Percentiles rank a stretch among this genome's conserved stretches.
Evolutionary conservation across 2,888 invertebrate genomes (phyloP).

Genomic region (Lepidonotus clava): DNA sequence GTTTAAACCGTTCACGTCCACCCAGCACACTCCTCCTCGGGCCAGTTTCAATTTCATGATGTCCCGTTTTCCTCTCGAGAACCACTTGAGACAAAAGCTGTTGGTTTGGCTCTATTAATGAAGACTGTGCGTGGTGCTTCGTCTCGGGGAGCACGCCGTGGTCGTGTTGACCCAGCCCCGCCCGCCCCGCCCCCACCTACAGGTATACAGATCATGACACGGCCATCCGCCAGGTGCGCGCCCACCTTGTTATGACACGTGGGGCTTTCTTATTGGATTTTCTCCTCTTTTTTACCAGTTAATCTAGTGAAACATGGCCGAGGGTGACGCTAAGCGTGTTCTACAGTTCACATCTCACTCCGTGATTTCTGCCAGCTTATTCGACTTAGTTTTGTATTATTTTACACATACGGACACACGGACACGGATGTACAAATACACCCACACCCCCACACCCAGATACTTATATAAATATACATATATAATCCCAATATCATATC

Average conservation of each 20-base stretch:
- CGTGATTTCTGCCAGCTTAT: no score
- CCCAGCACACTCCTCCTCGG: not conserved
- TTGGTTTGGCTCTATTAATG: not conserved
- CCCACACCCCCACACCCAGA: no score
- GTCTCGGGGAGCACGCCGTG: not conserved
- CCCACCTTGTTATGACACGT: constrained; percentile 1
- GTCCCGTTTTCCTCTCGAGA: not conserved
- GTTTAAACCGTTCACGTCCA: constrained; percentile 3
- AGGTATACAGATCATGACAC: constrained; percentile 7
- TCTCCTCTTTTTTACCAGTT: not conserved
- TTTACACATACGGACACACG: no score
- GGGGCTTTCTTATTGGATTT: constrained; percentile 10
- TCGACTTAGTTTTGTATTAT: no score
- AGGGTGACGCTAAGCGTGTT: not conserved
- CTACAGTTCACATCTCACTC: no score
- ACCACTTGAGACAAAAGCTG: not conserved
- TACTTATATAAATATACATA: no score
- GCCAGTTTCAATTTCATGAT: no score
- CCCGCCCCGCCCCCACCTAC: not conserved
- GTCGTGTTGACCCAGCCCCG: not conserved
- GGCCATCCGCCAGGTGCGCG: constrained; percentile 41
- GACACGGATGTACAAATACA: no score
- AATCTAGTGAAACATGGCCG: not conserved
- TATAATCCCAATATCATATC: no score
- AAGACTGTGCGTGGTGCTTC: not conserved